Percentiles rank a stretch among this genome's conserved stretches.
phyloP scores from a whole-genome alignment of 2,888 invertebrate species.

The Clostera curtula region DNA sequence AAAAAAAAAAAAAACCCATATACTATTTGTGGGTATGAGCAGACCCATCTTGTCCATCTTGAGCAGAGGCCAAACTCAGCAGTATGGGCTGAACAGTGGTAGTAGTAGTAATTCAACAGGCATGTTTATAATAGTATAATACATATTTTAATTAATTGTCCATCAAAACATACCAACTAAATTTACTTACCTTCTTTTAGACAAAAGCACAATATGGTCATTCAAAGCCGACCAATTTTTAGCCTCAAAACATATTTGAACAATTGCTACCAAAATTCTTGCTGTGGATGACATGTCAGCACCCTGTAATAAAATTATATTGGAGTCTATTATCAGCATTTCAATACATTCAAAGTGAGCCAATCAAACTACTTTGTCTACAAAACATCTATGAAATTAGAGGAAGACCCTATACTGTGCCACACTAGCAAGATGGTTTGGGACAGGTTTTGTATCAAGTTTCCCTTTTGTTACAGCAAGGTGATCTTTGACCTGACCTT shows the following conservation, averaged over 20 bases:
- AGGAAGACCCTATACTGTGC: too few species aligned
- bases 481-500: too few species aligned
- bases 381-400: too few species aligned
- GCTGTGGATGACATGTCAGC: constrained; percentile 97
- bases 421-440: too few species aligned
- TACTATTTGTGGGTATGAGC: too few species aligned
- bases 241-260: constrained; percentile 92
- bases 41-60: too few species aligned
- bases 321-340: neutral
- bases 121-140: neutral
- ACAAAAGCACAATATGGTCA: constrained; percentile 92
- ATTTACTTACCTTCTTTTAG: constrained; percentile 83
- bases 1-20: neutral
- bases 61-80: too few species aligned
- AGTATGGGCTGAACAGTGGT: too few species aligned
- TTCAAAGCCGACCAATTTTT: constrained; percentile 95
- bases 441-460: too few species aligned
- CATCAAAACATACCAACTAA: neutral
- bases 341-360: constrained; percentile 1
- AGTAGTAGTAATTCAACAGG: too few species aligned
- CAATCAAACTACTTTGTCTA: too few species aligned
- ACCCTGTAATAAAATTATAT: constrained; percentile 71
- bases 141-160: neutral
- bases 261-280: constrained; percentile 93
- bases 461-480: too few species aligned